A percentile compares a stretch with the other conserved stretches of the same genome.
phyloP scores from a whole-genome alignment of 2,797 vertebrate species.

The Sebastes diaconus region DNA sequence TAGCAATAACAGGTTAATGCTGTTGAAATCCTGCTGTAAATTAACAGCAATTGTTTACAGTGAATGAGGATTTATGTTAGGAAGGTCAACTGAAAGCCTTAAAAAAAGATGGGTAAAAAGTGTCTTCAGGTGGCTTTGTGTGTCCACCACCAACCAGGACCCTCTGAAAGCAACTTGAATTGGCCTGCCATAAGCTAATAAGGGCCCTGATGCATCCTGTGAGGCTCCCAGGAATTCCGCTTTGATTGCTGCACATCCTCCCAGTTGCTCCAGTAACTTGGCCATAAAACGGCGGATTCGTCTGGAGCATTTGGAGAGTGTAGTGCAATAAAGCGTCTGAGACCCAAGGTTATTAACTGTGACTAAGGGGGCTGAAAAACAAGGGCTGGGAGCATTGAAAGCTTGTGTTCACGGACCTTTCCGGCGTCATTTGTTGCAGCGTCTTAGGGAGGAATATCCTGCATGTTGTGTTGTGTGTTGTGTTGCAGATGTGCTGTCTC shows the following conservation, averaged over 20 bases:
- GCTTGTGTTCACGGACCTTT: constrained; percentile 77
- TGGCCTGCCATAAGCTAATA: constrained; percentile 78
- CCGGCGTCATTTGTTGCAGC: constrained; percentile 79
- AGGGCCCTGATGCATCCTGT: constrained; percentile 83
- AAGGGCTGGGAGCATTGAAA: constrained; percentile 79
- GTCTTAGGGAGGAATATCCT: constrained; percentile 70
- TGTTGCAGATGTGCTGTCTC: constrained; percentile 1
- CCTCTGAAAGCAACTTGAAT: constrained; percentile 73
- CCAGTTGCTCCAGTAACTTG: constrained; percentile 92
- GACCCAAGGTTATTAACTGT: constrained; percentile 91
- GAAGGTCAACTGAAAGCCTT: not conserved
- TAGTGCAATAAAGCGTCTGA: constrained; percentile 90
- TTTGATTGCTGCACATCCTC: constrained; percentile 94
- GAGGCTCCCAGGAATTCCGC: constrained; percentile 90
- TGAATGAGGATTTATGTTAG: not conserved
- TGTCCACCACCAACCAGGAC: constrained; percentile 32
- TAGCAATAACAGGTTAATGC: too few relatives aligned
- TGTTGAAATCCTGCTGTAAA: too few relatives aligned
- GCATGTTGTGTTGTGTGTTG: not conserved
- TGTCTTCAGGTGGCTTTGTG: constrained; percentile 41
- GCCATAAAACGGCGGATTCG: constrained; percentile 92
- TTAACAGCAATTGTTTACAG: too few relatives aligned
- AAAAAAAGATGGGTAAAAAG: constrained; percentile 23
- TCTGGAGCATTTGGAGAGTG: constrained; percentile 90
- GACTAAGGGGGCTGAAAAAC: constrained; percentile 83